Base-by-base conservation (phyloP, 1,140 invertebrate species). In the Mycetomoellerius zeteki region DNA sequence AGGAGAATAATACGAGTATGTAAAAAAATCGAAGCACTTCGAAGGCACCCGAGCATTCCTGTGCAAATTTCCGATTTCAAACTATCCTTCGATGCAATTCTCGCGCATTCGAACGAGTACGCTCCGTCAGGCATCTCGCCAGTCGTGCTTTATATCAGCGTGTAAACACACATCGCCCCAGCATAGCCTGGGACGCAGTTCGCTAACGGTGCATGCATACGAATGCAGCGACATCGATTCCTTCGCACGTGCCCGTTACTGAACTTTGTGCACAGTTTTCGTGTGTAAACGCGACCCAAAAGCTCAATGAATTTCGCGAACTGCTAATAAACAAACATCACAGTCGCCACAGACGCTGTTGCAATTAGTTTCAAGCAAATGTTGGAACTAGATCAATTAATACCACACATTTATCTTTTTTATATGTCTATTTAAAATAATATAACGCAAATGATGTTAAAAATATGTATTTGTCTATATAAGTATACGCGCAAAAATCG, bases 221-320 rank as follows among this genome's bases (percentile, higher is more conserved):
- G 69, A 58, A 75, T 75, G 81, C 56, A 50, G 37, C 37, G 67
- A 84, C 81, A 84, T 84, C 37, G 69, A 75, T 75, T 84, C 69
- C 69, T 75, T 84, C 71, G 71, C 67, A 52, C 76, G 60, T 67
- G 76, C 50, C 78, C 21, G 78, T 64, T 62, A 6, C 37, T 27
- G 30, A 76, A 85, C 71, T 85, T 85, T 33, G 54, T 24, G 37
- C 37, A 33, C 21, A 10, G 65, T 30, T 50, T 50, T 30, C 33
- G 19, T 82, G 54, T 50, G 56, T 30, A 50, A 50, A 62, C 81
- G 54, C 71, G 27, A 50, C 24, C 71, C 27, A 56, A 37, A 56
- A 75, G 24, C 56, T 21, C 56, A 54, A 30, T 50, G 54, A 76
- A 64, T 76, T 76, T 76, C 43, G 72, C 43, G 3, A 85, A 85